These are phyloP conservation scores for Mamestra configurata DNA, from an alignment of 1,140 invertebrate genomes.

Conservation along the genomic window DNA sequence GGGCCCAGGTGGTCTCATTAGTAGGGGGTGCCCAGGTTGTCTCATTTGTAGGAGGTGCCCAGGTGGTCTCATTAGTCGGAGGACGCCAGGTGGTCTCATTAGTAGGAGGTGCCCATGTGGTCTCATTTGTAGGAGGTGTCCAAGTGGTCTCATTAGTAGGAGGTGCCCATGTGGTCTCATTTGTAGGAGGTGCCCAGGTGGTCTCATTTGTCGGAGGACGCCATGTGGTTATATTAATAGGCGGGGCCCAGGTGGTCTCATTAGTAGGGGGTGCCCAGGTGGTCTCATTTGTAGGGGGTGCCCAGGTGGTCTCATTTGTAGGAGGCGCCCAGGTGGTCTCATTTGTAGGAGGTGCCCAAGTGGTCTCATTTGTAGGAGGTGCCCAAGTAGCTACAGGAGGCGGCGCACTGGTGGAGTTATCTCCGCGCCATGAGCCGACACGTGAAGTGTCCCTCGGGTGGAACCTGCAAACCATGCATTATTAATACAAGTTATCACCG, in stretches of 20 bases:
- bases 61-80: not conserved
- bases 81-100: not conserved
- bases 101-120: not conserved
- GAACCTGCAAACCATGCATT: no score
- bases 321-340: not conserved
- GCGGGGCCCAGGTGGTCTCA: not conserved
- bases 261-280: not conserved
- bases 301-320: not conserved
- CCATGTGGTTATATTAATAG: not conserved
- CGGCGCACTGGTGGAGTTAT: no score
- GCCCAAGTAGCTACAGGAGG: not conserved
- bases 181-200: not conserved
- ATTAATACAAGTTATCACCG: no score
- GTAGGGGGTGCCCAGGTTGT: not conserved
- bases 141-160: not conserved
- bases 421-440: no score
- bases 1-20: not conserved
- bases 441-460: no score
- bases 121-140: not conserved
- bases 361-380: not conserved
- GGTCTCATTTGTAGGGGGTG: not conserved
- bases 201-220: not conserved
- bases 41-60: not conserved
- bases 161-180: not conserved
- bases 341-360: not conserved